Conservation (phyloP, 2,113 vertebrate species). For the Eulemur macaco region DNA sequence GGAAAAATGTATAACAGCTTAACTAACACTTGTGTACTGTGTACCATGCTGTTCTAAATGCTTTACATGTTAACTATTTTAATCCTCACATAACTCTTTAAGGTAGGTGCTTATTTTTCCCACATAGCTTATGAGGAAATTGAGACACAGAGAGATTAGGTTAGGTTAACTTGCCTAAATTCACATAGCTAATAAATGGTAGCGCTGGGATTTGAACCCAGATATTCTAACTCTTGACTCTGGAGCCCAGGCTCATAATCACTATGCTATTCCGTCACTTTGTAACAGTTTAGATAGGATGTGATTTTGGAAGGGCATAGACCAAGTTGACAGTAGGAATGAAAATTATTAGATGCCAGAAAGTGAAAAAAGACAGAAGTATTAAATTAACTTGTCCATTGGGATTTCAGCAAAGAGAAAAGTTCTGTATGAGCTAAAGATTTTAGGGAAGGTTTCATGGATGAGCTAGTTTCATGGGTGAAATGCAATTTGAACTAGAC, state of each 20-base stretch:
- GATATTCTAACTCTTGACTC: constrained; percentile 22
- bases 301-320: constrained; percentile 38
- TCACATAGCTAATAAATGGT: constrained; percentile 32
- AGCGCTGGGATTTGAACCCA: neutral
- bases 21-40: neutral
- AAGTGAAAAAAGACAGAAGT: neutral
- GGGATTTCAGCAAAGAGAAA: constrained; percentile 16
- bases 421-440: neutral
- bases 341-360: constrained; percentile 43
- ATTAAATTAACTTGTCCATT: constrained; percentile 21
- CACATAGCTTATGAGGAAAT: constrained; percentile 5
- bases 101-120: constrained; percentile 11
- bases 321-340: neutral
- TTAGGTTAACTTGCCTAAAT: neutral
- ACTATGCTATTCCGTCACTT: neutral
- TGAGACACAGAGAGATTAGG: neutral
- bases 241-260: neutral
- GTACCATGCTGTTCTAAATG: neutral
- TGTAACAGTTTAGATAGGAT: constrained; percentile 13
- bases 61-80: constrained; percentile 58
- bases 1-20: neutral
- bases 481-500: neutral
- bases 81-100: constrained; percentile 34
- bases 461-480: neutral
- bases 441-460: neutral